These are phyloP conservation scores for Patella pellucida DNA, from an alignment of 2,888 invertebrate genomes.

Conservation along the genomic window DNA sequence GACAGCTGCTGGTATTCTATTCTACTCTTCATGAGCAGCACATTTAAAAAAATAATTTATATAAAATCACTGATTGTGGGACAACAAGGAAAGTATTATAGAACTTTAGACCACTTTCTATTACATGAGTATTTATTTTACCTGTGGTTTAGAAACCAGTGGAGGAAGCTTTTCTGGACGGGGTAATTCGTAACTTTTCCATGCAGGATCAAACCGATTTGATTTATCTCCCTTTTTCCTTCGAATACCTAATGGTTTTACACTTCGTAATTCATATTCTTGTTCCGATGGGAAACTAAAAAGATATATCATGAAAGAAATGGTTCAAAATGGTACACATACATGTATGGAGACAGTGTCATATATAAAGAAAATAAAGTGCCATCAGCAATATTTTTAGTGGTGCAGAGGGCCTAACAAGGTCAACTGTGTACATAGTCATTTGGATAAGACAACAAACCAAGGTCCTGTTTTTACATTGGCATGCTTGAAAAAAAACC, in stretches of 20 bases:
- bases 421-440: too few relatives aligned
- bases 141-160: slow-evolving; percentile 65
- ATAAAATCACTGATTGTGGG: too few relatives aligned
- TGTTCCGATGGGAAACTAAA: slow-evolving; percentile 61
- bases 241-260: slow-evolving; percentile 56
- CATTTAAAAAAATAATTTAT: too few relatives aligned
- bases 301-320: neutral
- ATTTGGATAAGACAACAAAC: too few relatives aligned
- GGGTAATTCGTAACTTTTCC: slow-evolving; percentile 60
- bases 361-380: slow-evolving; percentile 8
- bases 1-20: too few relatives aligned
- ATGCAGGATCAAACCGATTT: slow-evolving; percentile 62
- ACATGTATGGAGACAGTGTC: neutral
- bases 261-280: slow-evolving; percentile 60
- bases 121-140: slow-evolving; percentile 28
- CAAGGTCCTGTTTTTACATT: too few relatives aligned
- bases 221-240: slow-evolving; percentile 39
- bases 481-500: too few relatives aligned
- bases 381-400: neutral
- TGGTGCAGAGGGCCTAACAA: neutral
- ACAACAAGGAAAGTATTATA: too few relatives aligned
- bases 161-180: slow-evolving; percentile 62
- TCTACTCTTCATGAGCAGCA: too few relatives aligned
- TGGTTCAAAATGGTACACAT: neutral
- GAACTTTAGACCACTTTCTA: too few relatives aligned